phyloP scores from a whole-genome alignment of 2,797 vertebrate genomes.

The Neomorphus geoffroyi region DNA sequence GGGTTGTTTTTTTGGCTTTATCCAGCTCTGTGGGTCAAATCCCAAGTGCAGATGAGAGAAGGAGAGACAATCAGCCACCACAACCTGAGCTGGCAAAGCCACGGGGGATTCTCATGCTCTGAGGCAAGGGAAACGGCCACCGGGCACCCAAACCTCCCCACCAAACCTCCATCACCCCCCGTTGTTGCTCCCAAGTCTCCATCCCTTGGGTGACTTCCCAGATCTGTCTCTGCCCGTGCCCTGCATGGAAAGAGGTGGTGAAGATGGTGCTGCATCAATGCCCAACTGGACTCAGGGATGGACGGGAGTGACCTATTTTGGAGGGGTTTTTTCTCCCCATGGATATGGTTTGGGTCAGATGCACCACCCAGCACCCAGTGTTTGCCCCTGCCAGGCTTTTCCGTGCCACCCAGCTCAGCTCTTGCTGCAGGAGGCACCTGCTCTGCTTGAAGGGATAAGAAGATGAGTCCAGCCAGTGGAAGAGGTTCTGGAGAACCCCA shows the following conservation, averaged over 20 bases:
- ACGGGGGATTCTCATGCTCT: not conserved
- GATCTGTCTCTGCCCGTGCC: not conserved
- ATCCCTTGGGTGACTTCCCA: not conserved
- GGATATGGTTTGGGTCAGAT: not conserved
- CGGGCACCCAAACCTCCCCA: not conserved
- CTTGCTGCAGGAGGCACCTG: rapidly evolving
- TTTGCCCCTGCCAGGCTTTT: not conserved
- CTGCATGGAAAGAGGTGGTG: not conserved
- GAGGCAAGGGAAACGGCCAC: conserved; percentile 37
- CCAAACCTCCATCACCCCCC: no score
- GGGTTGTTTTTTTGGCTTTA: not conserved
- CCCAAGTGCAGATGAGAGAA: conserved; percentile 56
- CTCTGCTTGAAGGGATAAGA: not conserved
- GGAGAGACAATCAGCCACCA: conserved; percentile 74
- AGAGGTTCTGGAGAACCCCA: not conserved
- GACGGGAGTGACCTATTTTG: not conserved
- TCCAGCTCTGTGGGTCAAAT: conserved; percentile 19
- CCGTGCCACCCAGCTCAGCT: not conserved
- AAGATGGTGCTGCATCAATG: not conserved
- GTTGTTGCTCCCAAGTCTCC: not conserved
- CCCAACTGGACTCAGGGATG: not conserved
- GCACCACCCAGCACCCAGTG: not conserved
- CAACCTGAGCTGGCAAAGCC: not conserved
- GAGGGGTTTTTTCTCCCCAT: not conserved
- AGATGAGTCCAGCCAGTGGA: not conserved